Percentiles rank a stretch among this genome's conserved stretches.
These are phyloP conservation scores for Psammodynastes pulverulentus DNA, from an alignment of 2,113 vertebrate species.

Conservation along the genomic window DNA sequence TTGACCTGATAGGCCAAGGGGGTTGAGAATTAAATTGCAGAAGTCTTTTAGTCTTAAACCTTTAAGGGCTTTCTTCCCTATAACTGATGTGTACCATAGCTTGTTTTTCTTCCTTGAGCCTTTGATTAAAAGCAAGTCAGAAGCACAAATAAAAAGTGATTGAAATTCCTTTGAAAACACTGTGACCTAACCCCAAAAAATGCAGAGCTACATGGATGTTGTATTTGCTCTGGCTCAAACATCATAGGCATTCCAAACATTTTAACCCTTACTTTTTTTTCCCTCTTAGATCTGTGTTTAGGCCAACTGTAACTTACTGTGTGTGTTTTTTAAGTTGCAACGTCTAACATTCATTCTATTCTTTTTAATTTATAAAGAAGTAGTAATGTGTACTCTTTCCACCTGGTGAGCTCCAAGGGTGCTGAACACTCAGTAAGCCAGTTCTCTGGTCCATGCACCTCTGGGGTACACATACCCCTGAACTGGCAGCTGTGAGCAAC, in stretches of 20 bases:
- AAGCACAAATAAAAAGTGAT: slow-evolving; percentile 45
- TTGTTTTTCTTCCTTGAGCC: slow-evolving; percentile 47
- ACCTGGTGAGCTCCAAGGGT: background rate
- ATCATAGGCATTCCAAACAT: slow-evolving; percentile 45
- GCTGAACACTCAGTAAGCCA: background rate
- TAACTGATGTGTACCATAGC: slow-evolving; percentile 46
- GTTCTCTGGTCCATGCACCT: background rate
- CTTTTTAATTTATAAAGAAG: background rate
- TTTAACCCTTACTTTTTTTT: background rate
- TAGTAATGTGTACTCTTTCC: background rate
- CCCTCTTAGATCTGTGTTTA: background rate
- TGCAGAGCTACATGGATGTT: background rate
- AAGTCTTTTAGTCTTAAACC: slow-evolving; percentile 61
- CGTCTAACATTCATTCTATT: background rate
- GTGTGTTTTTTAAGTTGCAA: background rate
- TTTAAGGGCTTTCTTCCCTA: slow-evolving; percentile 61
- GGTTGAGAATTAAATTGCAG: slow-evolving; percentile 40
- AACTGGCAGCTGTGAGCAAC: background rate
- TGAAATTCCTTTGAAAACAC: slow-evolving; percentile 46
- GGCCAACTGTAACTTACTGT: background rate
- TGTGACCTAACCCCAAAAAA: background rate
- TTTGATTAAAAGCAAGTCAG: slow-evolving; percentile 61
- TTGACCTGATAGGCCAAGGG: slow-evolving; percentile 57
- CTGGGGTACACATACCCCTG: background rate
- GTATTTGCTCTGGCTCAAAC: background rate